Base-by-base conservation (phyloP, 2,888 invertebrate genomes). In the Sthenelais limicola region DNA sequence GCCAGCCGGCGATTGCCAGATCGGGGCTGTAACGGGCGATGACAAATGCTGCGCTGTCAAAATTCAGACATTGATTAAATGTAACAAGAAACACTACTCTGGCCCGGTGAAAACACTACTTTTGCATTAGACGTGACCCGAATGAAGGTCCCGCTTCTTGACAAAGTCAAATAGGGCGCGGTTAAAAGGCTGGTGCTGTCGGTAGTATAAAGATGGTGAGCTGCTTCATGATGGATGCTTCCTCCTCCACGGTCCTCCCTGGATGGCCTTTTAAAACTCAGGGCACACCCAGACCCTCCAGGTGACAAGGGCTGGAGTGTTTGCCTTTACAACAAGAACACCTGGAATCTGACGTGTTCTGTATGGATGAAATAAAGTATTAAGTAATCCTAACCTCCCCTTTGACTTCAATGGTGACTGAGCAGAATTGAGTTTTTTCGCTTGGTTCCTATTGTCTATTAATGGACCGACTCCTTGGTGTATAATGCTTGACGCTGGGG, bases 41-140 rank as follows among this genome's bases (percentile, higher is more conserved):
- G 56, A 56, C 56, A 56, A 56, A 56, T 56, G 56, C 56, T 28
- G 56, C n/a, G 32, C 56, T 56, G 56, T 56, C 56, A 56, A 56
- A 56, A 56, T 56, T 56, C 56, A 56, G 56, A 56, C 56, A 56
- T 56, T 56, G 56, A 56, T 56, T 56, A 56, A 56, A 56, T 56
- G 56, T 56, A 56, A 56, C 56, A 56, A 56, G 56, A 56, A 56
- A 56, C 56, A 56, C 56, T 56, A 56, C 56, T 56, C 56, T 3
- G 32, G 56, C 56, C 28, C 2, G 32, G 32, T 56, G 18, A 56
- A 56, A 56, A 56, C 56, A 56, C 56, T 56, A 56, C 56, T 56
- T 56, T 56, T 56, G 56, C 56, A 56, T 56, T 56, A 56, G 56
- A 33, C 56, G 56, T 33, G 32, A 32, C 18, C 56, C 56, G 56